Evolutionary conservation across 2,888 invertebrate species (phyloP), one percentile per base, ranked within the genome.

Genomic region (Silvanus unidentatus): DNA sequence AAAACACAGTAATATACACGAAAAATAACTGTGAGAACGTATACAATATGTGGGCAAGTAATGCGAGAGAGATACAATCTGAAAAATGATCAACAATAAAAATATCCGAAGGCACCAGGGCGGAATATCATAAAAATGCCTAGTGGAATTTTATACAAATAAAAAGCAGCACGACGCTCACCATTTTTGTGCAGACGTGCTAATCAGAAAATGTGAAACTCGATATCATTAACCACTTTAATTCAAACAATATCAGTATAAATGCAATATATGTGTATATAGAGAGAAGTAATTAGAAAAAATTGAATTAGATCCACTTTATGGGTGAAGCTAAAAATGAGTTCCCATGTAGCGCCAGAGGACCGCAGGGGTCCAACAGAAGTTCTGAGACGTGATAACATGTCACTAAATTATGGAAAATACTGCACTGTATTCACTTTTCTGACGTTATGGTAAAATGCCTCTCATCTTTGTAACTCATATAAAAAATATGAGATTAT

Each of bases 361-460:
- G 40, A 54, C 65, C 50, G 51, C 58, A 59, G 64, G 63, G 62
- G 65, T 57, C 56, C 54, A 53, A 65, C 65, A 64, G 66, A 64
- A 67, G 66, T 66, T 60, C 62, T 57, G 50, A 59, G 62, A 67
- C 67, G 66, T 67, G 68, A 68, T 62, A 64, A 68, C 66, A 65
- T 61, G 65, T 63, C 58, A 66, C 60, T 66, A 64, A 66, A 68
- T 64, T 64, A 63, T 60, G 50, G 57, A 63, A 64, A 60, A 59
- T 62, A 51, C 49, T 43, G 41, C 4, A 5, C 6, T 22, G 8
- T 8, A 8, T 22, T 3, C 8, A 22, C 22, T 22, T 22, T 5
- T 22, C 8, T 22, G 22, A 22, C 22, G 3, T 22, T 22, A 5
- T 22, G 8, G 3, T 22, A 22, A 22, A 22, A 22, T 22, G 3